Conservation (phyloP, 2,888 invertebrate species). For the Caenorhabditis imperialis region DNA sequence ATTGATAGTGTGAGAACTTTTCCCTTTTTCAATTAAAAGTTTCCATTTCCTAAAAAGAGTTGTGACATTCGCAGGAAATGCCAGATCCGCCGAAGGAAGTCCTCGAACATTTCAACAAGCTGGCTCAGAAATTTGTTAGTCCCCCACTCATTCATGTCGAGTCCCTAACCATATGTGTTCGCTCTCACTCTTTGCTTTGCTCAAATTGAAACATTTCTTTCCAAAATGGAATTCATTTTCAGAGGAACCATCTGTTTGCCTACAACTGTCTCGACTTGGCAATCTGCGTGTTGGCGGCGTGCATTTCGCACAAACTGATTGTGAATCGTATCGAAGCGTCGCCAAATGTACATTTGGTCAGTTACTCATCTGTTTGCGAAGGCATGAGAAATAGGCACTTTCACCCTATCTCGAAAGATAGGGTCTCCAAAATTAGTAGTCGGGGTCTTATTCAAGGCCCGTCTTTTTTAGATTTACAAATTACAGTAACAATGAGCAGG, state of each 20-base stretch:
- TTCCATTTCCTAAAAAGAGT: background rate
- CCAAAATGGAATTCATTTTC: conserved; percentile 11
- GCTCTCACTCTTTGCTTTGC: conserved; percentile 8
- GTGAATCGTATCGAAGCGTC: conserved; percentile 44
- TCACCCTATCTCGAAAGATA: too few relatives aligned
- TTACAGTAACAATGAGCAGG: too few relatives aligned
- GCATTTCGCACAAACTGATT: conserved; percentile 42
- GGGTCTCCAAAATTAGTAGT: too few relatives aligned
- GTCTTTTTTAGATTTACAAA: too few relatives aligned
- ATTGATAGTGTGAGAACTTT: conserved; percentile 32
- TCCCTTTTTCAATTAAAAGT: background rate
- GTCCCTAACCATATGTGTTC: conserved; percentile 7
- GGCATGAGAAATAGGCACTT: too few relatives aligned
- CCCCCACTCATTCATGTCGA: background rate
- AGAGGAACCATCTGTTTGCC: conserved; percentile 41
- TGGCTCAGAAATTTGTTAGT: conserved; percentile 45
- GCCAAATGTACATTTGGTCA: conserved; percentile 44
- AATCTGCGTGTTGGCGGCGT: conserved; percentile 45
- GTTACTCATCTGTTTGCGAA: conserved; percentile 5
- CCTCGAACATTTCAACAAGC: conserved; percentile 25
- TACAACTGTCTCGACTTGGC: conserved; percentile 47
- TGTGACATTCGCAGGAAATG: conserved; percentile 23
- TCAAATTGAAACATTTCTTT: background rate
- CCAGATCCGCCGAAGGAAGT: conserved; percentile 31
- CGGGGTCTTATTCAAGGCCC: too few relatives aligned